These are phyloP conservation scores for Ochotona princeps DNA, from an alignment of 2,113 vertebrate genomes.

Conservation along the genomic window DNA sequence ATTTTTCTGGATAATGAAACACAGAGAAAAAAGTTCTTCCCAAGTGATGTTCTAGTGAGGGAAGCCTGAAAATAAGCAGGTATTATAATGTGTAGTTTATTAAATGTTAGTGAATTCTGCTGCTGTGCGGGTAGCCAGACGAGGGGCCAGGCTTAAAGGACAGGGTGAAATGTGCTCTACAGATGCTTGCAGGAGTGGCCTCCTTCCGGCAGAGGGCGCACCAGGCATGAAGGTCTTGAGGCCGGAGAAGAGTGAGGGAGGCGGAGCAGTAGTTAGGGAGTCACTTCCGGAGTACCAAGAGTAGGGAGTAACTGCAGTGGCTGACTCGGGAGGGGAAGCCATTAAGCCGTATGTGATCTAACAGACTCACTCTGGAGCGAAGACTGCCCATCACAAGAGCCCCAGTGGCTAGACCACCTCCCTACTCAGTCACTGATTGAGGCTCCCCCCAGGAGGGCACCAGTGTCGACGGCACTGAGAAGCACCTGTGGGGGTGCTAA, in stretches of 20 bases:
- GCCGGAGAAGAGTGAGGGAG: neutral
- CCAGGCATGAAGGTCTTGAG: neutral
- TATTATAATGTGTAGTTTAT: neutral
- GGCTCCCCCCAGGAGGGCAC: neutral
- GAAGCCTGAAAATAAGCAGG: neutral
- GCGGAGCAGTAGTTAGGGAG: too few species aligned
- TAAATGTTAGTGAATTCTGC: neutral
- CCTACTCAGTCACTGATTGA: neutral
- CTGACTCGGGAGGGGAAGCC: neutral
- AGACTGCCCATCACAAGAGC: neutral
- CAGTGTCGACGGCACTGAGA: neutral
- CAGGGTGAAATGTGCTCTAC: accelerated
- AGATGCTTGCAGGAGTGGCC: neutral
- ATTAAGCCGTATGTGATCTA: too few species aligned
- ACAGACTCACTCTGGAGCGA: neutral
- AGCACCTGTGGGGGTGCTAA: neutral
- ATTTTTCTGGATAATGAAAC: neutral
- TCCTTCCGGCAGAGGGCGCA: neutral
- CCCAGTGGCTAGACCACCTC: neutral
- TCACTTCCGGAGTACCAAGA: neutral
- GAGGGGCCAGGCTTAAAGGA: neutral
- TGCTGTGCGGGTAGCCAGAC: neutral
- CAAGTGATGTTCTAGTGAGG: neutral
- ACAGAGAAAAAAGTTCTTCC: neutral
- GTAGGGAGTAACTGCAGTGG: neutral